These are phyloP conservation scores for Epirrita christyi DNA, from an alignment of 2,888 invertebrate genomes.

Conservation along the genomic window DNA sequence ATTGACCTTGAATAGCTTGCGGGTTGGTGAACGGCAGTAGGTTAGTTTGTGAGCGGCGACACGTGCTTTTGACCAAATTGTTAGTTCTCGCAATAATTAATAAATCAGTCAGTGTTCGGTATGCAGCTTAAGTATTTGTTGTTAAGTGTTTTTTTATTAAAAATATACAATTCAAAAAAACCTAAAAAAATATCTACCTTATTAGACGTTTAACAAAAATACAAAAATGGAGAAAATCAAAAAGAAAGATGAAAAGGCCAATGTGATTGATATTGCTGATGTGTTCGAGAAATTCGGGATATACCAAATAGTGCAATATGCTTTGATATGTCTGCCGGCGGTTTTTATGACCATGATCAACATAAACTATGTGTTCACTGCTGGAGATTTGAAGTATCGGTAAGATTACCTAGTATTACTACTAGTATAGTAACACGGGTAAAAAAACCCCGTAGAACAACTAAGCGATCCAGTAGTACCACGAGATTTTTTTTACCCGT, in stretches of 20 bases:
- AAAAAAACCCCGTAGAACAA: too few species aligned
- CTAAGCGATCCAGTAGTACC: too few species aligned
- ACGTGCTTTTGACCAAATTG: background rate
- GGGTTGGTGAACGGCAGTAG: too few species aligned
- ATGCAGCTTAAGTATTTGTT: background rate
- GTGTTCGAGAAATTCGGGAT: constrained; percentile 69
- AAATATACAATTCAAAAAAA: background rate
- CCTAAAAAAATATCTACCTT: too few species aligned
- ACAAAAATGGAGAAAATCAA: constrained; percentile 15
- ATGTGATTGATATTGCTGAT: constrained; percentile 49
- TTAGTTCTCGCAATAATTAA: constrained; percentile 3
- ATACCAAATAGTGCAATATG: constrained; percentile 69
- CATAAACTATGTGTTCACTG: constrained; percentile 71
- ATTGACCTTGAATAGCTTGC: too few species aligned
- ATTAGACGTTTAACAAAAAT: background rate
- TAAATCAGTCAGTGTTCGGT: constrained; percentile 12
- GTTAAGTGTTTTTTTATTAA: background rate
- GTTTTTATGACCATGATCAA: constrained; percentile 62
- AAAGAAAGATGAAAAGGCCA: constrained; percentile 19
- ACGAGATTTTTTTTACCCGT: too few species aligned
- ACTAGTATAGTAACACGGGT: too few species aligned
- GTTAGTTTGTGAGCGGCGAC: too few species aligned
- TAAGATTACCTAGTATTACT: constrained; percentile 40
- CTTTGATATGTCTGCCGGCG: constrained; percentile 56
- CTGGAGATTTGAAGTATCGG: constrained; percentile 67